These are phyloP conservation scores for Oncorhynchus kisutch DNA, from an alignment of 2,113 vertebrate genomes.

Conservation along the genomic window DNA sequence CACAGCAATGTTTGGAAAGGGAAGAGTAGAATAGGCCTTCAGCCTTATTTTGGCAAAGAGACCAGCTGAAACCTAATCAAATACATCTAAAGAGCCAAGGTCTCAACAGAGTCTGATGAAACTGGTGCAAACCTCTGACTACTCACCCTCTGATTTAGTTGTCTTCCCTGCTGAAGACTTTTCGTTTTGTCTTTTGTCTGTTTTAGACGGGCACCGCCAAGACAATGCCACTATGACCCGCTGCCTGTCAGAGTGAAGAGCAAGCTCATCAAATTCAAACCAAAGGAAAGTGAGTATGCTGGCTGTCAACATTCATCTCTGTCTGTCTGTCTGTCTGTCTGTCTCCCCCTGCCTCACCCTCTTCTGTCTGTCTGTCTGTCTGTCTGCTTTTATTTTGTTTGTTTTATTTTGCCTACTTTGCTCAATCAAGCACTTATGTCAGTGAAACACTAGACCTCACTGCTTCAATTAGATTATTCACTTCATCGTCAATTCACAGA, in stretches of 20 bases:
- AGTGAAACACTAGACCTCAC: background rate
- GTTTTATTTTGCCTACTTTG: background rate
- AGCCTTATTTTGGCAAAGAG: background rate
- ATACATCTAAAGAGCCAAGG: no score
- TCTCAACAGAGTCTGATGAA: no score
- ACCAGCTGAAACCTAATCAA: background rate
- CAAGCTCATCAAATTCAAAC: slow-evolving; percentile 77
- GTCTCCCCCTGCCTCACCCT: no score
- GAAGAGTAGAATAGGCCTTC: background rate
- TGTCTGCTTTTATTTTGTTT: background rate
- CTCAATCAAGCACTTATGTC: background rate
- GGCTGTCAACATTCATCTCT: background rate
- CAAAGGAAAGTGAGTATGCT: slow-evolving; percentile 86
- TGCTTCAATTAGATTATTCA: no score
- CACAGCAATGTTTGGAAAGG: background rate
- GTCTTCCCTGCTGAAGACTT: slow-evolving; percentile 5
- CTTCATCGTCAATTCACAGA: no score
- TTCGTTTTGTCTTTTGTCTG: slow-evolving; percentile 23
- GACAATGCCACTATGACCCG: slow-evolving; percentile 82
- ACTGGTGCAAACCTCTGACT: background rate
- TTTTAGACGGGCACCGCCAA: slow-evolving; percentile 85
- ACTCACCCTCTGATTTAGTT: background rate
- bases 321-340: background rate
- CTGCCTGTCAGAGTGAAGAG: slow-evolving; percentile 82
- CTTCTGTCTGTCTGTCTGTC: no score